Evolutionary conservation across 2,888 invertebrate genomes (phyloP).

Genomic region (Pecten maximus): DNA sequence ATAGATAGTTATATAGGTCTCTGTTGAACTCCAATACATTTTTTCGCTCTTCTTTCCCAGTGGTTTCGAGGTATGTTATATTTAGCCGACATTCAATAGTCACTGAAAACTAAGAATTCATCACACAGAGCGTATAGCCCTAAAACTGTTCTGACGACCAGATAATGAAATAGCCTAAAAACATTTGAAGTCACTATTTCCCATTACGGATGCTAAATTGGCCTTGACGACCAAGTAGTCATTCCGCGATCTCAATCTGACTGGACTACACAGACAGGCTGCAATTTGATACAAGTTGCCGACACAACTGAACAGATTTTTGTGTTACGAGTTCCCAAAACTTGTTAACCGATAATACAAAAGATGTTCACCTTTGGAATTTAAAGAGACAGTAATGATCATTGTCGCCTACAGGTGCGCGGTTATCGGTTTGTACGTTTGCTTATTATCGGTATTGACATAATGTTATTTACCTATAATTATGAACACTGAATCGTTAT

Average conservation of each 20-base stretch:
- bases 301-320: background rate
- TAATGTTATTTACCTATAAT: background rate
- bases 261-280: background rate
- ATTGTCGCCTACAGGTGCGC: background rate
- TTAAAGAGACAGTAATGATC: constrained; percentile 19
- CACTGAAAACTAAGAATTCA: background rate
- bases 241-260: background rate
- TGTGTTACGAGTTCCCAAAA: background rate
- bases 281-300: constrained; percentile 26
- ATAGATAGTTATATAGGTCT: too few relatives aligned
- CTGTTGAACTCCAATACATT: background rate
- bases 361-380: constrained; percentile 23
- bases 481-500: background rate
- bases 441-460: background rate
- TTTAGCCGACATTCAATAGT: background rate
- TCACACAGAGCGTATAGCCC: background rate
- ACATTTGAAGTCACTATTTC: constrained; percentile 24
- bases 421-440: too few relatives aligned
- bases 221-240: background rate
- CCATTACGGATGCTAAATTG: constrained; percentile 13
- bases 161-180: constrained; percentile 27
- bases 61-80: background rate
- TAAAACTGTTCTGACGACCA: background rate
- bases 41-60: background rate
- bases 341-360: constrained; percentile 21